Percentiles rank a stretch among this genome's conserved stretches.
phyloP scores from a whole-genome alignment of 2,888 invertebrate species.

The Bembecia ichneumoniformis region DNA sequence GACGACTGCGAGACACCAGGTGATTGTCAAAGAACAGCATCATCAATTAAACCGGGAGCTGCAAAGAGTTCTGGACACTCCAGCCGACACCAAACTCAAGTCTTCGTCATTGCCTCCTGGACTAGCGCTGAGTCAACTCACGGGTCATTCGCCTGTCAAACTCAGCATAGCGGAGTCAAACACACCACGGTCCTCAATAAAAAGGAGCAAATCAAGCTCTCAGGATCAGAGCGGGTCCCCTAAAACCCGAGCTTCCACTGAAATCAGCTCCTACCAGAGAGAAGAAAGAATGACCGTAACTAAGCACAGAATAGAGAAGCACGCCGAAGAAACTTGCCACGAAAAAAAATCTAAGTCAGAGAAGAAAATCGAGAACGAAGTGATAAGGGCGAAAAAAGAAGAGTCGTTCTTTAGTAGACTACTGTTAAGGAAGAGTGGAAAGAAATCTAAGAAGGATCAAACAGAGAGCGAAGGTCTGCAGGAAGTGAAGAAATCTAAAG shows the following conservation, averaged over 20 bases:
- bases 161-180: conserved; percentile 62
- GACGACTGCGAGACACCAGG: conserved; percentile 60
- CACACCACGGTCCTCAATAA: conserved; percentile 59
- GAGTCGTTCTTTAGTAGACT: conserved; percentile 77
- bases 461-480: conserved; percentile 52
- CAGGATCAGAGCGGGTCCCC: conserved; percentile 54
- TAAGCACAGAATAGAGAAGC: conserved; percentile 49
- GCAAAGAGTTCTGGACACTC: conserved; percentile 50
- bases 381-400: conserved; percentile 61
- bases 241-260: conserved; percentile 26
- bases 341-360: conserved; percentile 66
- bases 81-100: conserved; percentile 71
- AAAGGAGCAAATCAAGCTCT: conserved; percentile 64
- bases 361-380: conserved; percentile 62
- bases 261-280: conserved; percentile 34
- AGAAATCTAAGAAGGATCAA: conserved; percentile 75
- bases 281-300: conserved; percentile 49
- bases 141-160: conserved; percentile 65
- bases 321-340: conserved; percentile 60
- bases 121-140: conserved; percentile 62
- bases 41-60: conserved; percentile 50
- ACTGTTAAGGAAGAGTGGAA: conserved; percentile 78
- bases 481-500: conserved; percentile 53
- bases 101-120: conserved; percentile 78
- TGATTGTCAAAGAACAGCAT: conserved; percentile 53